Evolutionary conservation across 2,888 invertebrate species (phyloP), one percentile per base, ranked within the genome.

Genomic region (Noctua pronuba): DNA sequence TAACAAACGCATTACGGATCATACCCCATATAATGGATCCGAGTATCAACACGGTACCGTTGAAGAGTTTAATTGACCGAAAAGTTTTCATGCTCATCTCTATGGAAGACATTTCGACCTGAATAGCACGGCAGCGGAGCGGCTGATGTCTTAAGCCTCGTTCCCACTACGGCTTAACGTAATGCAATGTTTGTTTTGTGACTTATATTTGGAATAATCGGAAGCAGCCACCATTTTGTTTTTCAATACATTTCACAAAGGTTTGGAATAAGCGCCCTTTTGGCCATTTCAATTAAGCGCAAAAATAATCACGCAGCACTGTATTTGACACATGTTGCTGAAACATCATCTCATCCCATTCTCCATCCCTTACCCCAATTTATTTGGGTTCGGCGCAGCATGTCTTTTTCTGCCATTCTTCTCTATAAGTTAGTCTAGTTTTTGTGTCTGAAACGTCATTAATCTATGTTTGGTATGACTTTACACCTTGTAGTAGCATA

Each of bases 1-100:
- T 38, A 75, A 21, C 35, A 62, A 31, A 52, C 41, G 8, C 49
- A 65, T 77, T 70, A 62, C 52, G 41, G 67, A 83, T 77, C 83
- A 65, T 69, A 70, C 66, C 31, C 74, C 74, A 64, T 75, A 67
- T 74, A 82, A 82, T 72, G 31, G 70, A 68, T 86, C 60, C 60
- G 2, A 49, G 68, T 80, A 87, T 78, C 79, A 84, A 70, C 80
- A 67, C 24, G n/a, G 75, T 86, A 88, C 87, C 87, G 87, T 83
- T 85, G 52, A 83, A 58, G 55, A 76, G 83, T 88, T 88, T 83
- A 88, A 88, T 88, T 88, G 87, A 88, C 85, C 88, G 87, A 83
- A 83, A 85, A 88, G 80, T 76, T 79, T 80, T 83, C 77, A 86
- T 88, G 78, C 49, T 46, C 73, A 74, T 77, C 83, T 86, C 52